Evolutionary conservation across 1,140 invertebrate genomes (phyloP).

Genomic region (Papilio polyxenes): DNA sequence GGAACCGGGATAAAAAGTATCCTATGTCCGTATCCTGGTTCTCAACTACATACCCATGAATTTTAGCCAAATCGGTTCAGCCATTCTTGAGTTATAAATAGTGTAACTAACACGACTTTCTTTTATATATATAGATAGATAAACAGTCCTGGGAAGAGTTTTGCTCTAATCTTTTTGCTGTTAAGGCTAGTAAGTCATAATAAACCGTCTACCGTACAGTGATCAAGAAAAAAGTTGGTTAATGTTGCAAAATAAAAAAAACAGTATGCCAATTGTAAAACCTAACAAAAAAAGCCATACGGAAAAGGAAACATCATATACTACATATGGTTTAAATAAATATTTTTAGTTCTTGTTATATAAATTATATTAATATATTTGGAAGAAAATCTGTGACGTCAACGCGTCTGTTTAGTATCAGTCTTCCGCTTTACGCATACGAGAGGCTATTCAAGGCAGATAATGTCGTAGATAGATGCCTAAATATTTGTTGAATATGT

Average conservation of each 20-base stretch:
- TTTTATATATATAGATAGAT: too few relatives aligned
- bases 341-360: background rate
- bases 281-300: background rate
- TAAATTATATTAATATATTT: constrained; percentile 25
- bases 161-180: too few relatives aligned
- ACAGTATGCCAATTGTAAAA: background rate
- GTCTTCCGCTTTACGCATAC: constrained; percentile 19
- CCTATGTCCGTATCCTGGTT: too few relatives aligned
- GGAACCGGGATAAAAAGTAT: too few relatives aligned
- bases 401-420: constrained; percentile 5
- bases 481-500: constrained; percentile 23
- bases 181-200: too few relatives aligned
- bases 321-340: background rate
- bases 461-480: background rate
- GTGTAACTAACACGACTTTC: too few relatives aligned
- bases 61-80: too few relatives aligned
- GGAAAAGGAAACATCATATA: background rate
- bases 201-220: too few relatives aligned
- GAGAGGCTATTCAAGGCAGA: constrained; percentile 13
- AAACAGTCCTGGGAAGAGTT: too few relatives aligned
- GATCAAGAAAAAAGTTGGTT: background rate
- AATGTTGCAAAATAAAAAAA: background rate
- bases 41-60: too few relatives aligned
- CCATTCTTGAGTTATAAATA: too few relatives aligned
- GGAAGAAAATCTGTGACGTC: constrained; percentile 21